These are phyloP conservation scores for Tenthredo distinguenda DNA, from an alignment of 2,888 invertebrate species.

Conservation along the genomic window DNA sequence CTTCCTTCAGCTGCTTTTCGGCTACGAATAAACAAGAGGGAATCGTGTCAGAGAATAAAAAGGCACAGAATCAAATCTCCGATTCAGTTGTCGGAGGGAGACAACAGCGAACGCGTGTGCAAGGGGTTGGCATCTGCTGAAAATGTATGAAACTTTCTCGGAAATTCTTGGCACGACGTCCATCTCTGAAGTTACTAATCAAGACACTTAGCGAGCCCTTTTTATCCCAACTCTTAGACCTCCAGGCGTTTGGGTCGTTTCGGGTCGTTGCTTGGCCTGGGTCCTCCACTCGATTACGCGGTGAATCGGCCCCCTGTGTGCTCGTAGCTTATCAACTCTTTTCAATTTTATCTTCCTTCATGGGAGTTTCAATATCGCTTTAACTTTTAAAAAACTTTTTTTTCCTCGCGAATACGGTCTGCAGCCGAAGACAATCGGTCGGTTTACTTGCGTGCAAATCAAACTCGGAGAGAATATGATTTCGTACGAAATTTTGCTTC, in stretches of 20 bases:
- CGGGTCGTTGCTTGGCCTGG: slow-evolving; percentile 18
- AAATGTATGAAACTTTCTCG: background rate
- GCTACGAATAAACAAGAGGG: slow-evolving; percentile 1
- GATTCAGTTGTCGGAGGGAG: background rate
- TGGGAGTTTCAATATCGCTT: slow-evolving; percentile 7
- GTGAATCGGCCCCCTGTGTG: slow-evolving; percentile 15
- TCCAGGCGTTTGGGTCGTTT: slow-evolving; percentile 18
- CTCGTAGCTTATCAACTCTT: slow-evolving; percentile 21
- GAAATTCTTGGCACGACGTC: slow-evolving; percentile 19
- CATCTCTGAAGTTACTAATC: slow-evolving; percentile 27
- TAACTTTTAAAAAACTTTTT: background rate
- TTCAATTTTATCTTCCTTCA: background rate
- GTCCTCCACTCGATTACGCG: slow-evolving; percentile 18
- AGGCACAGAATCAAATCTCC: slow-evolving; percentile 9
- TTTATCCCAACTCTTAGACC: slow-evolving; percentile 15
- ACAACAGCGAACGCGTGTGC: background rate
- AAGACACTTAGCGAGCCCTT: slow-evolving; percentile 24
- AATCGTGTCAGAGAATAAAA: slow-evolving; percentile 14
- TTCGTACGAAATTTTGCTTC: background rate
- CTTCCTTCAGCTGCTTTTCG: background rate
- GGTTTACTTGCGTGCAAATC: background rate
- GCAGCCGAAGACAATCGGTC: background rate
- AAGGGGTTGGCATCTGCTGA: background rate
- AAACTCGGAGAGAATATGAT: background rate
- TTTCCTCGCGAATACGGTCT: background rate